Evolutionary conservation across 2,888 invertebrate species (phyloP), one percentile per base, ranked within the genome.

Genomic region (Conchocele bisecta): DNA sequence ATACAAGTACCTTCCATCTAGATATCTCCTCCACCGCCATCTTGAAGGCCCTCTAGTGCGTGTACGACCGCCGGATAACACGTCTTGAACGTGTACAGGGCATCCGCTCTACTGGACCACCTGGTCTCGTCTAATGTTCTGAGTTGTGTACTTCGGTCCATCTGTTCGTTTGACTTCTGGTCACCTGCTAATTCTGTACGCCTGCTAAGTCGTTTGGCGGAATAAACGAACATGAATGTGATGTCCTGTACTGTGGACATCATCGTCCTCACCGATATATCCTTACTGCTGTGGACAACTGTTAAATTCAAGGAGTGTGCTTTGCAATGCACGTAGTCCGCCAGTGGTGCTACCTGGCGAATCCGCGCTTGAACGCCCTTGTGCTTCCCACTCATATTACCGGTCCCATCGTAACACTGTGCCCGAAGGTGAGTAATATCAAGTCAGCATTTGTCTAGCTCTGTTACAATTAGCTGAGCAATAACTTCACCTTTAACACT

Each of bases 181-280:
- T n/a, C n/a, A n/a, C n/a, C n/a, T n/a, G n/a, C n/a, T n/a, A n/a
- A n/a, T n/a, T n/a, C n/a, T n/a, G n/a, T n/a, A n/a, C n/a, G 68
- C 15, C 57, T 53, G 2, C 20, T 15, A 42, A 71, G 17, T 15
- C 66, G 58, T 37, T 71, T 75, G 2, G 64, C 64, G 1, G 59
- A 58, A 35, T 75, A 75, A 42, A 39, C 53, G 51, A 70, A 75
- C 3, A 33, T 11, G 22, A 71, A 75, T 0, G 33, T 54, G 48
- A 64, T 37, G 13, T 68, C 73, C 33, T 75, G 66, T 13, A 70
- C 63, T 1, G 75, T 75, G 0, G 46, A n/a, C 68, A 75, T 64
- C 37, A 75, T 48, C 6, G 51, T 71, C 6, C 59, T 15, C 9
- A 67, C 64, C 28, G 50, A 54, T 17, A 26, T 17, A 22, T 59